Conservation (phyloP, 2,113 vertebrate genomes). For the Protobothrops flavoviridis region DNA sequence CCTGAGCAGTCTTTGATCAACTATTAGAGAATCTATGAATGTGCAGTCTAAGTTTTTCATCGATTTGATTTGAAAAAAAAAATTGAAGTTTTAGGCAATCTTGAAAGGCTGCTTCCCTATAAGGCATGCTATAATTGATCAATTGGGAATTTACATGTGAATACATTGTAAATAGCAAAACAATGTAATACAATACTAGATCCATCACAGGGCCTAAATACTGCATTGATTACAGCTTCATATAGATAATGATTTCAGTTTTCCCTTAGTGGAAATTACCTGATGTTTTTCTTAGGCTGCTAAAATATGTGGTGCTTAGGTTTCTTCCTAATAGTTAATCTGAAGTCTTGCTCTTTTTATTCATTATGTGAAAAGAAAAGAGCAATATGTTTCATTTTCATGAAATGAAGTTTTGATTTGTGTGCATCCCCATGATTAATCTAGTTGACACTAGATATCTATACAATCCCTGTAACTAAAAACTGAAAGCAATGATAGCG, state of each 20-base stretch:
- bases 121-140: neutral
- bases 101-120: neutral
- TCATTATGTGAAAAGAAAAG: neutral
- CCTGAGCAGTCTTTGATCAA: neutral
- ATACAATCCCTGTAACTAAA: neutral
- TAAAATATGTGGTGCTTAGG: neutral
- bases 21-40: neutral
- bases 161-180: neutral
- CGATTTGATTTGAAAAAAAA: neutral
- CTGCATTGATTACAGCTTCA: neutral
- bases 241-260: neutral
- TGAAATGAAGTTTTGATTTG: neutral
- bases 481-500: neutral
- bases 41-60: neutral
- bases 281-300: neutral
- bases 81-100: neutral
- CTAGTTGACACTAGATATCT: slow-evolving; percentile 4
- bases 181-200: neutral
- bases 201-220: neutral
- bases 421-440: slow-evolving; percentile 16
- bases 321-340: neutral
- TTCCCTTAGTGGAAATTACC: neutral
- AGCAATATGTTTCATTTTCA: neutral
- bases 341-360: neutral
- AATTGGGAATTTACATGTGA: neutral